Base-by-base conservation (phyloP, 2,888 invertebrate species). In the Hyalella azteca region DNA sequence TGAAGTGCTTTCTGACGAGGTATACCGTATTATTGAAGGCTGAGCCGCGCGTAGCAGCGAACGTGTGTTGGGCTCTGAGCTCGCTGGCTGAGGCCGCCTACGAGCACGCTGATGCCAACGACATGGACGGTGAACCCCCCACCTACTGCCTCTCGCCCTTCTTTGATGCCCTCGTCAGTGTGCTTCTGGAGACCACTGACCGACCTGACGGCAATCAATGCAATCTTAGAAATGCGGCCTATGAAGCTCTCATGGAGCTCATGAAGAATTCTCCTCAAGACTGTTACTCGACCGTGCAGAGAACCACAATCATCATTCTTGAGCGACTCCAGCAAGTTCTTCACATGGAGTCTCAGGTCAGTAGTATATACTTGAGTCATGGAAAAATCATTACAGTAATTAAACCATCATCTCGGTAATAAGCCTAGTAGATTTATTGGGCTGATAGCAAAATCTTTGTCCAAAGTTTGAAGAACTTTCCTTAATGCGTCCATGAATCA, bases 211-310 rank as follows among this genome's bases (percentile, higher is more conserved):
- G 96, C 19, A 79, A 78, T 15, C 88, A 96, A 88, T 95, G 95
- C 77, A 98, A 98, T 88, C 90, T 99, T 79, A 91, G 99, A 85
- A 95, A 96, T 39, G 97, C 98, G 45, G 99, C 99, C 0, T 99
- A 99, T 88, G 98, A 99, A 89, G 98, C 99, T 0, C 90, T 99
- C 0, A 99, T 99, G 98, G 98, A 98, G 90, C 94, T 99, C 94
- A 95, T 99, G 60, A 99, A 98, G 88, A 98, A 98, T 88, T 97
- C 97, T 1, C 98, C 99, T 0, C 92, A 93, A 85, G 98, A 98
- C 90, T 99, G 98, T 88, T 99, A 99, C 88, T 91, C 94, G 1
- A 94, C 95, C 76, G 98, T 99, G 50, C 97, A 98, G 89, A 94
- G 93, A 87, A 98, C 98, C 0, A 98, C 98, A 0, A 93, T 98